Evolutionary conservation across 2,113 vertebrate genomes (phyloP), one percentile per base, ranked within the genome.

Genomic region (Cyphomyrus plagiostoma): DNA sequence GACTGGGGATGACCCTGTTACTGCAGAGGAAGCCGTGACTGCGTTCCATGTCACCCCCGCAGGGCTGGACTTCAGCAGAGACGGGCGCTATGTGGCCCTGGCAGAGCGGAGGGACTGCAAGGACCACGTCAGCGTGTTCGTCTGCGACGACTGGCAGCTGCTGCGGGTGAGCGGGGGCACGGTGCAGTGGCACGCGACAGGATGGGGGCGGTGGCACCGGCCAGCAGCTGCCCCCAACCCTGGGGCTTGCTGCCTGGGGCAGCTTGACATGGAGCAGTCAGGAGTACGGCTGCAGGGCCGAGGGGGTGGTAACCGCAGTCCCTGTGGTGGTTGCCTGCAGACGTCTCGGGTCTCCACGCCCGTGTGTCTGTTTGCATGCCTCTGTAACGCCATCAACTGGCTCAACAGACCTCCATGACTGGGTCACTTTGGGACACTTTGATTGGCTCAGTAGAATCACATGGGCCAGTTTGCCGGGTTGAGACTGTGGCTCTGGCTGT

Each of bases 141-240:
- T 99, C 4, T 99, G 98, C 92, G 97, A 95, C 0, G 97, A 98
- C 94, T 99, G 98, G 98, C 98, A 99, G 95, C 96, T 99, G n/a
- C 95, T 99, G 48, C 95, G 98, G 94, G 98, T 99, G 89, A 95
- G 97, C 74, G 2, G 6, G 85, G 82, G 45, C 45, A 23, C 45
- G 48, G 49, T 15, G 49, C 62, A 4, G 62, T 70, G 19, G 49
- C 15, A 30, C 45, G 85, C 45, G 23, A 56, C 48, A 4, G n/a
- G 11, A 49, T 26, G 50, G 50, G 85, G 85, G 85, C 17, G 30
- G 48, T 53, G 49, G 48, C 35, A 42, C 45, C 39, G 45, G 49
- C n/a, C n/a, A 13, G 56, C 49, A 53, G 82, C 82, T 84, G 82
- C 85, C 85, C 85, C 50, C 39, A 21, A 48, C 45, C 82, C 19